Base-by-base conservation (phyloP, 92 coral and sea anemone species). In the Galaxea fascicularis region DNA sequence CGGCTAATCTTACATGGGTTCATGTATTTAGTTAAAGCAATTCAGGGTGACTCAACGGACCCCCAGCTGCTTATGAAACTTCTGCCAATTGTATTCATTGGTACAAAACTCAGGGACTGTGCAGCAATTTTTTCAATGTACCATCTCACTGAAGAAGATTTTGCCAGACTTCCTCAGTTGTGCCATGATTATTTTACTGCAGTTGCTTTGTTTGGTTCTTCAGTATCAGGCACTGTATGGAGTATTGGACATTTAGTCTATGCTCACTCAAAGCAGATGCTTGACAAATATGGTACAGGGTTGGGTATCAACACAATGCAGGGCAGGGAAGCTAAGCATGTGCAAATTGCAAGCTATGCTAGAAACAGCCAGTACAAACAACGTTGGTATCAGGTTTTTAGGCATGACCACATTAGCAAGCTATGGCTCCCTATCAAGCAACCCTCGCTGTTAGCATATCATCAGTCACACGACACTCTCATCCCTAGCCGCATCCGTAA, bases 281-380 rank as follows among this genome's bases (percentile, higher is more conserved):
- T 70, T 91, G 94, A 91, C 15, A 72, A 39, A 41, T 91, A 77
- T 87, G 94, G 91, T 3, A 76, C 85, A 28, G 92, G 94, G 25
- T 81, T 87, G 67, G 92, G 90, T 22, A 79, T 87, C 46, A 78
- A 78, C 54, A 87, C 91, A 12, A 87, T 91, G 94, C 91, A 91
- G 67, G 89, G 94, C 12, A 77, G 94, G 60, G 94, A 91, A 79
- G 94, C 89, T 18, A 91, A 91, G 54, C 89, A 91, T 84, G 89
- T 82, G 46, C 89, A 88, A 52, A 87, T 91, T 69, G 84, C 91
- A 2, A 88, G 91, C 73, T 91, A 45, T 78, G 94, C 94, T 10
- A 86, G 76, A 78, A 78, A 91, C 80, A 83, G 79, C 64, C 67
- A 17, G 46, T 79, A 22, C 57, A 87, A 82, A 72, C 77, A 85